These are phyloP conservation scores for Psephotus haematonotus DNA, from an alignment of 2,113 vertebrate genomes.

Conservation along the genomic window DNA sequence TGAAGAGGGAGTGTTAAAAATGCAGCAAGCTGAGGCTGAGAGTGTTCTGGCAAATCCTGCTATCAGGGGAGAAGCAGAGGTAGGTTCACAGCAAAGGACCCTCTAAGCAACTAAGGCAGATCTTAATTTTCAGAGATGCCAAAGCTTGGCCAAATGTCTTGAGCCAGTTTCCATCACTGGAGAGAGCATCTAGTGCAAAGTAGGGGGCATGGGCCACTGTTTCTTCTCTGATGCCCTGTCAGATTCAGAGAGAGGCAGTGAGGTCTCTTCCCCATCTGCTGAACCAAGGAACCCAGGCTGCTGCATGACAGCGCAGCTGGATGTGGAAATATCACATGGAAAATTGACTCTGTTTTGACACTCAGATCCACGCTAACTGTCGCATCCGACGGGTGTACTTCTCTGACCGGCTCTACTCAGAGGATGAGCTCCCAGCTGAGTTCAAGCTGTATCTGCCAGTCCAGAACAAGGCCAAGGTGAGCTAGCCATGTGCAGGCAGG, in stretches of 20 bases:
- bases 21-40: not conserved
- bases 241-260: not conserved
- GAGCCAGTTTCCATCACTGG: not conserved
- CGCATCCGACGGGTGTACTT: conserved; percentile 96
- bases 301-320: not conserved
- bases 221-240: not conserved
- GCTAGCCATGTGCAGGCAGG: not conserved
- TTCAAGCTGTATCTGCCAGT: conserved; percentile 96
- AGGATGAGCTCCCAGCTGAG: conserved; percentile 95
- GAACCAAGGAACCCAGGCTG: not conserved
- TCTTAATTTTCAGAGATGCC: not conserved
- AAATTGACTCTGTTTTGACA: not conserved
- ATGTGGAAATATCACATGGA: not conserved
- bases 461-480: conserved; percentile 95
- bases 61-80: not conserved
- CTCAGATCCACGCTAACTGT: conserved; percentile 95
- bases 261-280: not conserved
- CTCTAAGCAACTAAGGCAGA: not conserved
- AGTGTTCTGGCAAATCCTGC: not conserved
- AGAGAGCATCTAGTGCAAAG: not conserved
- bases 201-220: not conserved
- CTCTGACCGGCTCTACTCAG: conserved; percentile 95
- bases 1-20: not conserved
- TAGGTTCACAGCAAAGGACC: not conserved
- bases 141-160: not conserved